Percentiles rank a stretch among this genome's conserved stretches.
phyloP scores from a whole-genome alignment of 2,113 vertebrate genomes.

The Saimiri boliviensis region DNA sequence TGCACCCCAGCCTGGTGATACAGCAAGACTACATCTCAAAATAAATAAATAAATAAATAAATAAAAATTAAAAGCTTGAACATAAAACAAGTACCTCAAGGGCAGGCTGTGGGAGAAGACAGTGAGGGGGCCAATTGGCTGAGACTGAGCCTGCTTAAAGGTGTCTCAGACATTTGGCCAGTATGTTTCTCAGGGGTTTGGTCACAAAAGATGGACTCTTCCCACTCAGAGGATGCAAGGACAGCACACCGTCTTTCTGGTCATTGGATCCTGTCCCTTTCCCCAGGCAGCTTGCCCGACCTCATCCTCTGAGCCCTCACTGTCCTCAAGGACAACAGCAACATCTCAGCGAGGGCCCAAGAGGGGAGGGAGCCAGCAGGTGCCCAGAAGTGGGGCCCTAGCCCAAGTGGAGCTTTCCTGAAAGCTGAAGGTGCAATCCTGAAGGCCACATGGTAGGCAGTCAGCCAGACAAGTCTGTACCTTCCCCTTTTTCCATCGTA shows the following conservation, averaged over 20 bases:
- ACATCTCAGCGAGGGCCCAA: neutral
- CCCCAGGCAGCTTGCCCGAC: neutral
- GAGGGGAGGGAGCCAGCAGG: neutral
- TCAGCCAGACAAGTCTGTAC: slow-evolving; percentile 64
- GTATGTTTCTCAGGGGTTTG: slow-evolving; percentile 84
- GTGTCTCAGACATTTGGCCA: slow-evolving; percentile 48
- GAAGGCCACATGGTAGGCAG: neutral
- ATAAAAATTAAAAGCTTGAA: neutral
- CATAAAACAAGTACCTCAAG: slow-evolving; percentile 52
- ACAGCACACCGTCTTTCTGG: neutral
- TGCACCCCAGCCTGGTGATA: no score
- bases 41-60: no score
- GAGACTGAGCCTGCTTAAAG: neutral
- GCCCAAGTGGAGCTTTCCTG: neutral
- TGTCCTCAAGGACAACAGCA: neutral
- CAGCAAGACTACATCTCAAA: no score
- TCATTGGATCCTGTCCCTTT: neutral
- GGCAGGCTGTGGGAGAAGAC: neutral
- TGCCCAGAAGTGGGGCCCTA: neutral
- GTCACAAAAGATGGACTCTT: slow-evolving; percentile 67
- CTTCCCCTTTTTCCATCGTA: slow-evolving; percentile 45
- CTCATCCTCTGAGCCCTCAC: neutral
- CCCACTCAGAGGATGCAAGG: neutral
- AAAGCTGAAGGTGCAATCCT: neutral
- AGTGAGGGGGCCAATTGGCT: neutral